Evolutionary conservation across 2,888 invertebrate species (phyloP), one percentile per base, ranked within the genome.

Genomic region (Metopia argyrocephala): DNA sequence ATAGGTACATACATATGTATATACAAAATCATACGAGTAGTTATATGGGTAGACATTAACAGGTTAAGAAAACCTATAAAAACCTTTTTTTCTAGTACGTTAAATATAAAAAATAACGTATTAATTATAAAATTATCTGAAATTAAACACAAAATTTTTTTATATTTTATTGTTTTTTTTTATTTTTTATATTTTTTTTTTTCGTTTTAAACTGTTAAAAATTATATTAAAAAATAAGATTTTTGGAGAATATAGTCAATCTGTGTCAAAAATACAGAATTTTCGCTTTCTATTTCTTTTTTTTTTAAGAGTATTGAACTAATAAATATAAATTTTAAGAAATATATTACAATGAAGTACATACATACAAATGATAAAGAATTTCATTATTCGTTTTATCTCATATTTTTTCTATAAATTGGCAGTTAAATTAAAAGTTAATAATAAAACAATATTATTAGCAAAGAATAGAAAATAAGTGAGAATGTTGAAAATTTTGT

Each of bases 301-400:
- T n/a, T 78, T 79, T 57, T 79, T 62, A 69, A 79, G 64, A 79
- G 65, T 65, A 78, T 64, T 73, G 56, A 73, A 56, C 82, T 82
- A 86, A 85, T 83, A 86, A 85, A 85, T 85, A 85, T 83, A 83
- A 69, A 86, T 83, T 78, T 85, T 83, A 82, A 79, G 82, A 82
- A 82, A 78, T 69, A 48, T 64, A 69, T 54, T 69, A 69, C 56
- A 56, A 48, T 18, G 50, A 18, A 25, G 21, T 76, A 70, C 21
- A 38, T n/a, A n/a, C n/a, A n/a, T n/a, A n/a, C n/a, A n/a, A n/a
- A n/a, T n/a, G n/a, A 25, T 9, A 15, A 25, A 52, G 18, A 38
- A 38, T 4, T 59, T 45, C 9, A 46, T 48, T 56, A 23, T 23
- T 66, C 52, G 45, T 56, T 27, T 57, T 5, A 46, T 59, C 62